Base-by-base conservation (phyloP, 2,888 invertebrate genomes). In the Lasioglossum morio region DNA sequence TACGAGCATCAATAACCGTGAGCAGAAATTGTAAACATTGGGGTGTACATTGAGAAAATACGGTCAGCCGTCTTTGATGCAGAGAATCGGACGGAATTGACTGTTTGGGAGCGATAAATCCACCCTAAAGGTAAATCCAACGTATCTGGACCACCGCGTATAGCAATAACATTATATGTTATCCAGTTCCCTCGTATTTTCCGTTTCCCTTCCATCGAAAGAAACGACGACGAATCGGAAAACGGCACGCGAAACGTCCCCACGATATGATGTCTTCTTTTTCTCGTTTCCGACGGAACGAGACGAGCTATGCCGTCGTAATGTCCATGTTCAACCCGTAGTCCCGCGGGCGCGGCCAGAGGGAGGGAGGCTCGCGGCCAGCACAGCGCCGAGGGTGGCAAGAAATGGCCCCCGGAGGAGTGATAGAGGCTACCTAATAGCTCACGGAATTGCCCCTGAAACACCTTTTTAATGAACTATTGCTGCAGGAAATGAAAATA, bases 381-480 rank as follows among this genome's bases (percentile, higher is more conserved):
- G 86, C 81, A 81, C 82, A 86, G 74, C 82, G 84, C 87, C 88
- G 85, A 90, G 87, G 91, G 90, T 87, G 91, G 93, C 91, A 87
- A 88, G 93, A 92, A 95, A 96, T 95, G 95, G 95, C 95, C 94
- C 96, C 96, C 96, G 92, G 93, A 94, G 95, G 96, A 95, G 96
- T 95, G 95, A 96, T 96, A 95, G 95, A 95, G 94, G 94, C 96
- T 96, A 96, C 96, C 96, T 96, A 96, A 96, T 96, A 96, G 96
- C 96, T 96, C 96, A 96, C 96, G 96, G 96, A 97, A 97, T 96
- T 96, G 97, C 96, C 96, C 96, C 96, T 96, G 96, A 96, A 97
- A 97, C 96, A 97, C 97, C 96, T 97, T 96, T 97, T 97, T 97
- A 97, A 97, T 97, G 97, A 97, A 97, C 97, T 96, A 96, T 95